phyloP scores from a whole-genome alignment of 2,888 invertebrate species.

The Drosophila diplacantha region DNA sequence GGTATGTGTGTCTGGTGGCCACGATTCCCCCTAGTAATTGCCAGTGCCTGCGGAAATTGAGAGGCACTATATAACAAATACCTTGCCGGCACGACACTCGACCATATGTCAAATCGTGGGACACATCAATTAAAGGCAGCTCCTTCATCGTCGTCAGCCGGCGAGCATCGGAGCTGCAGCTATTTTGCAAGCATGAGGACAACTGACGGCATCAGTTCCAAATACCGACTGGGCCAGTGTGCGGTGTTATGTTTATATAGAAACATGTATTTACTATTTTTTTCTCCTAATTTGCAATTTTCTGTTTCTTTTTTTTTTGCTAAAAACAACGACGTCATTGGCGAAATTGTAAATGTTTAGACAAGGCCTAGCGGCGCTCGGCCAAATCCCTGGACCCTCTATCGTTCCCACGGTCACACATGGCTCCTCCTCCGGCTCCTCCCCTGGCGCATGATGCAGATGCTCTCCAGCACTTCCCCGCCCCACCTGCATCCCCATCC shows the following conservation, averaged over 20 bases:
- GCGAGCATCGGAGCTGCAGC: conserved; percentile 11
- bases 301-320: not conserved
- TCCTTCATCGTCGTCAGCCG: not conserved
- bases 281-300: not conserved
- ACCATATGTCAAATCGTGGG: conserved; percentile 46
- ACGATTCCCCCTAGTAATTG: conserved; percentile 15
- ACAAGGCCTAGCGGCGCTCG: conserved; percentile 50
- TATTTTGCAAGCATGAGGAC: conserved; percentile 48
- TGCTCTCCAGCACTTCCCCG: not conserved
- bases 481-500: conserved; percentile 10
- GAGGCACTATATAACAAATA: conserved; percentile 48
- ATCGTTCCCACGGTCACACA: conserved; percentile 20
- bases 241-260: conserved; percentile 12
- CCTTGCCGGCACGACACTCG: conserved; percentile 49
- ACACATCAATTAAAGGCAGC: conserved; percentile 43
- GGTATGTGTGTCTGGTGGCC: not conserved
- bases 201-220: conserved; percentile 47
- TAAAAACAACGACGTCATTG: conserved; percentile 60
- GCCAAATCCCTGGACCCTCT: conserved; percentile 18
- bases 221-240: conserved; percentile 34
- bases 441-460: conserved; percentile 7
- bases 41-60: conserved; percentile 30
- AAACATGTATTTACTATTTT: not conserved
- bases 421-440: conserved; percentile 13
- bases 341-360: conserved; percentile 69